Evolutionary conservation across 2,888 invertebrate genomes (phyloP).

Genomic region (Odontocolon sp.): DNA sequence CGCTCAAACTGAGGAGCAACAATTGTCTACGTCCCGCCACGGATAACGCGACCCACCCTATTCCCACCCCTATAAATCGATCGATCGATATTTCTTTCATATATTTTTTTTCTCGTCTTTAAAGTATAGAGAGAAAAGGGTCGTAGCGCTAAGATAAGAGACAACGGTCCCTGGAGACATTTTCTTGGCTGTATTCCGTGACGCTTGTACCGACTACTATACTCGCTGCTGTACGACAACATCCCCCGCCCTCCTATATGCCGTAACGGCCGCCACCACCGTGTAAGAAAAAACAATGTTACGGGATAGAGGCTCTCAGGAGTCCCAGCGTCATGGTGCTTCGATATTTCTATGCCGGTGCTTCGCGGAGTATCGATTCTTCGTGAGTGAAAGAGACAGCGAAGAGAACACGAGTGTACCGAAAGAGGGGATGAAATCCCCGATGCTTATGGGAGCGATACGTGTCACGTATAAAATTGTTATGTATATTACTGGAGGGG

Average conservation of each 20-base stretch:
- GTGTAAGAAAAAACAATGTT: slow-evolving; percentile 36
- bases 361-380: slow-evolving; percentile 53
- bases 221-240: not conserved
- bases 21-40: slow-evolving; percentile 42
- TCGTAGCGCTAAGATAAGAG: slow-evolving; percentile 49
- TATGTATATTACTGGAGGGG: slow-evolving; percentile 61
- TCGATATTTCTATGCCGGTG: slow-evolving; percentile 50
- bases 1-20: slow-evolving; percentile 38
- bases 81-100: slow-evolving; percentile 15
- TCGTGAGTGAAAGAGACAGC: not conserved
- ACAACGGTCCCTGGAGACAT: slow-evolving; percentile 32
- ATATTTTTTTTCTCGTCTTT: not conserved
- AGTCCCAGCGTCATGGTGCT: slow-evolving; percentile 29
- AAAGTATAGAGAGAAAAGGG: slow-evolving; percentile 18
- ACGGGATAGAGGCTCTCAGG: not conserved
- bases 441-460: slow-evolving; percentile 63
- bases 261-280: slow-evolving; percentile 12
- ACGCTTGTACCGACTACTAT: not conserved
- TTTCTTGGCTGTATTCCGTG: slow-evolving; percentile 30
- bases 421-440: slow-evolving; percentile 55
- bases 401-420: slow-evolving; percentile 8
- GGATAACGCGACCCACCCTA: slow-evolving; percentile 2
- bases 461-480: slow-evolving; percentile 67
- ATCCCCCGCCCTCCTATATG: not conserved
- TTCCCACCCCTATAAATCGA: no score